Evolutionary conservation across 2,113 vertebrate species (phyloP).

Genomic region (Saccopteryx bilineata): DNA sequence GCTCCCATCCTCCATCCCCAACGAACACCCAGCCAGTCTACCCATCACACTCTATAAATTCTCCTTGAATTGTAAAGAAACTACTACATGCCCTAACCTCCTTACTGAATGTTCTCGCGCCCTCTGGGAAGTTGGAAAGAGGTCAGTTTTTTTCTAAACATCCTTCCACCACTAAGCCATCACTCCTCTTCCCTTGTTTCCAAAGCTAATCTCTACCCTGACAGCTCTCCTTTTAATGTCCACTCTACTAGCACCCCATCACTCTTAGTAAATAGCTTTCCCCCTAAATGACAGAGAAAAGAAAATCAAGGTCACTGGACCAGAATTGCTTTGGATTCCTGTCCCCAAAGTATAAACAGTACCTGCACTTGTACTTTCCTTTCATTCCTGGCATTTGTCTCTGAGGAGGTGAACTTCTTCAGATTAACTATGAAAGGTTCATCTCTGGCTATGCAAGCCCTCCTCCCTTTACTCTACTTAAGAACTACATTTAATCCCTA

Average conservation of each 20-base stretch:
- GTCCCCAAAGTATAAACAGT: neutral
- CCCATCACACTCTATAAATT: neutral
- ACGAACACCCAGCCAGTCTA: neutral
- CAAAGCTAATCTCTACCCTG: neutral
- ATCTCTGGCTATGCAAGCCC: neutral
- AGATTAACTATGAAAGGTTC: neutral
- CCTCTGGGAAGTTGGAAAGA: neutral
- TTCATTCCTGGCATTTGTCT: neutral
- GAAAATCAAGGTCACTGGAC: neutral
- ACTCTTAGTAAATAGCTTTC: neutral
- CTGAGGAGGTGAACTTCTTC: neutral
- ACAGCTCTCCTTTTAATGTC: neutral
- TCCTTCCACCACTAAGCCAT: neutral
- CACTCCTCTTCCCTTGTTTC: neutral
- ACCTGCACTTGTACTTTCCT: neutral
- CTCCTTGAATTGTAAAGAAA: neutral
- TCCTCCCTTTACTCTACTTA: neutral
- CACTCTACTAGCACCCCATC: neutral
- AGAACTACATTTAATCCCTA: neutral
- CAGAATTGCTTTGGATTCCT: neutral
- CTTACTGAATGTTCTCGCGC: neutral
- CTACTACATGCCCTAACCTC: neutral
- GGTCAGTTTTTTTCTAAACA: neutral
- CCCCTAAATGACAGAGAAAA: neutral
- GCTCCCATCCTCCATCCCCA: fast-evolving